Base-by-base conservation (phyloP, 1,140 invertebrate genomes). In the Tetraneura akinire region DNA sequence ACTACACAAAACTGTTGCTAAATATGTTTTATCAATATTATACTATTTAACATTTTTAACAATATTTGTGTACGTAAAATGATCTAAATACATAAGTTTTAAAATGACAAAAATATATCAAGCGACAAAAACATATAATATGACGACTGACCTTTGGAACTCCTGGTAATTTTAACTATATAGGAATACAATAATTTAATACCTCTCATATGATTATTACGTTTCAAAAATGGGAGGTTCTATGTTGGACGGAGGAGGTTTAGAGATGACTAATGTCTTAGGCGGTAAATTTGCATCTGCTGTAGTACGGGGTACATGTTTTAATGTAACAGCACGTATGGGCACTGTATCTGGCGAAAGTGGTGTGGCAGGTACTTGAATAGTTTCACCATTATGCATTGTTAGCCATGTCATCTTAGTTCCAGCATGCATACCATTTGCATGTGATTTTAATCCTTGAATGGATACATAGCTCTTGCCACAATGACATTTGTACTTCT, bases 381-480 rank as follows among this genome's bases (percentile, higher is more conserved):
- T 60, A 18, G 74, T 78, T 78, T 78, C 74, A 26, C 74, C 74
- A 16, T 78, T 78, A 18, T 78, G 74, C 53, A 60, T 78, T 26
- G 74, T 78, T 29, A 78, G 18, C 74, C 74, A 78, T 26, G 74
- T 78, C 74, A 78, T 78, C 55, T 78, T 78, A 29, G 74, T 78
- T 21, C 74, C 74, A 62, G 74, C 74, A 62, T 78, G 74, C 74
- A 78, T 78, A 60, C 74, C 55, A 62, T 78, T 85, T 6, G 89
- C 88, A 84, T 94, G 93, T 82, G 89, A 91, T 83, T 91, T 92
- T 82, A 94, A 86, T 45, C 91, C 91, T 85, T 92, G 90, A 16
- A 89, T 86, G 64, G 92, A 92, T 85, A 92, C 92, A 86, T 94
- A 94, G 84, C 90, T 93, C 87, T 94, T 94, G 76, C 92, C 92